These are phyloP conservation scores for Prinia subflava DNA, from an alignment of 2,113 vertebrate species.

Conservation along the genomic window DNA sequence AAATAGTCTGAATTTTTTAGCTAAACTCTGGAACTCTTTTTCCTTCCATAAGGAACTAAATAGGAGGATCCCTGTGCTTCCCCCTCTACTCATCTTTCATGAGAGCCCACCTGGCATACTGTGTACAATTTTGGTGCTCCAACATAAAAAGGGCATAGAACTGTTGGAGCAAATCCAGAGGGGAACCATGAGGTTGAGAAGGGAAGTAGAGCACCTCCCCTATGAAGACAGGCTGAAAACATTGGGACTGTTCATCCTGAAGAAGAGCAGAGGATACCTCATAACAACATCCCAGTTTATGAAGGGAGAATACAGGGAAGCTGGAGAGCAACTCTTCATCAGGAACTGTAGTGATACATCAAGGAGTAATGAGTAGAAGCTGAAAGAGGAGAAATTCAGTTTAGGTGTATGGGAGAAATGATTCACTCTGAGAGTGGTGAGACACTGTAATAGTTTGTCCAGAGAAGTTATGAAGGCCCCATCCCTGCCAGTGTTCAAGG, in stretches of 20 bases:
- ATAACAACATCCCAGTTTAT: background rate
- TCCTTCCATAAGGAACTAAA: background rate
- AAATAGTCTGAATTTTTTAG: background rate
- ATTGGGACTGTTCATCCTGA: background rate
- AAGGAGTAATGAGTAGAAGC: background rate
- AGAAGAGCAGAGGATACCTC: background rate
- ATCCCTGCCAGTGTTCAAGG: background rate
- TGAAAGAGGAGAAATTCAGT: background rate
- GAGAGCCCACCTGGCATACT: background rate
- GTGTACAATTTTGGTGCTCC: fast-evolving
- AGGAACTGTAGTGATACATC: background rate
- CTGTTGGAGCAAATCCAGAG: background rate
- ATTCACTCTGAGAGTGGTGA: background rate
- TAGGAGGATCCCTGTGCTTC: background rate
- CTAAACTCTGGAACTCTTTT: background rate
- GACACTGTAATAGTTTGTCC: background rate
- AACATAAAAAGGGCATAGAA: background rate
- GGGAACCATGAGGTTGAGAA: background rate
- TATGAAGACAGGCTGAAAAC: background rate
- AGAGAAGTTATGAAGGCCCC: background rate
- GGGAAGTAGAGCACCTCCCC: background rate
- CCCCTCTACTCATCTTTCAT: background rate
- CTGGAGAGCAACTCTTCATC: fast-evolving
- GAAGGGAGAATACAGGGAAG: background rate
- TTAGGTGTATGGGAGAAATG: background rate